These are phyloP conservation scores for Myotis yumanensis DNA, from an alignment of 2,113 vertebrate genomes.

Conservation along the genomic window DNA sequence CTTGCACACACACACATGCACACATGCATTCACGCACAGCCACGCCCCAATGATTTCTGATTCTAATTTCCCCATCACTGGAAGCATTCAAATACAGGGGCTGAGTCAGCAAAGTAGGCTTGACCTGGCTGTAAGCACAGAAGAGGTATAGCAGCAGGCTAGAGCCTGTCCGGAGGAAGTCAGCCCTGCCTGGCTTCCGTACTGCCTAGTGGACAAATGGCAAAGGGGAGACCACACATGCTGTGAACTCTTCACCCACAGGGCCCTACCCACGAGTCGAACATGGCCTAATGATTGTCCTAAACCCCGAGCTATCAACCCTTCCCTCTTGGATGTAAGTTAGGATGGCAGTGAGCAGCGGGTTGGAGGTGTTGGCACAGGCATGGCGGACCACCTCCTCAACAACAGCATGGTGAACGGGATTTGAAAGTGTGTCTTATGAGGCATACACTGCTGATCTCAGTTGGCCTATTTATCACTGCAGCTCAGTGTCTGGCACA, in stretches of 20 bases:
- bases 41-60: background rate
- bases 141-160: background rate
- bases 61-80: background rate
- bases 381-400: background rate
- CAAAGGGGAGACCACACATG: background rate
- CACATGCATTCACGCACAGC: background rate
- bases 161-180: background rate
- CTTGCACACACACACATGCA: background rate
- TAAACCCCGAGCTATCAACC: background rate
- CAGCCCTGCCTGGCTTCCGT: background rate
- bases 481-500: fast-evolving
- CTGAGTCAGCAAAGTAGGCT: background rate
- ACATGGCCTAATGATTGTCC: background rate
- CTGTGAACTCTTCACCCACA: background rate
- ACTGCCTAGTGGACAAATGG: background rate
- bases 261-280: background rate
- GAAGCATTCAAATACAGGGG: background rate
- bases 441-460: fast-evolving
- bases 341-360: background rate
- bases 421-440: background rate
- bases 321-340: background rate
- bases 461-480: background rate
- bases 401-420: background rate
- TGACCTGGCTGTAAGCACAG: background rate
- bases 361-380: background rate